These are phyloP conservation scores for Theropithecus gelada DNA, from an alignment of 2,113 vertebrate genomes.

Conservation along the genomic window DNA sequence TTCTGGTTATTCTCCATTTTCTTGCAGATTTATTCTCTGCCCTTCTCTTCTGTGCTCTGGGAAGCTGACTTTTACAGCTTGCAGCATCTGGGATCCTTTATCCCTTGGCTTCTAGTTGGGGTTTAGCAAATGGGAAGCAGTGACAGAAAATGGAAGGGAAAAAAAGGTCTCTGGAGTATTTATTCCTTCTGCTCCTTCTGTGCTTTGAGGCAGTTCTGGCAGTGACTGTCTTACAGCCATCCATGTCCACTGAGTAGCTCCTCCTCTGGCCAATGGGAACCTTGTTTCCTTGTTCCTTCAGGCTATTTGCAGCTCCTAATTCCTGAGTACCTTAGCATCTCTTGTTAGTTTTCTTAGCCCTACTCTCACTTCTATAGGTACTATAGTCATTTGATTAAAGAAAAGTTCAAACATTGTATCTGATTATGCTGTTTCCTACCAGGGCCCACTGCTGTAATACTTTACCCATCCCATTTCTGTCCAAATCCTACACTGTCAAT, in stretches of 20 bases:
- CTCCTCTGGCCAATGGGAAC: neutral
- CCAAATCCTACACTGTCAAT: neutral
- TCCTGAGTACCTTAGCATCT: neutral
- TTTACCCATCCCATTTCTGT: neutral
- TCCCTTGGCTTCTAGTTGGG: neutral
- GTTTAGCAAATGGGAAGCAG: neutral
- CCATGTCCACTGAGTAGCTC: neutral
- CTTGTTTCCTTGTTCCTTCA: neutral
- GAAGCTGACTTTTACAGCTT: neutral
- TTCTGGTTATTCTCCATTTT: constrained; percentile 31
- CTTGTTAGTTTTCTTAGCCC: constrained; percentile 13
- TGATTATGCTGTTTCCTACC: neutral
- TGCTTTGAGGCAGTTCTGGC: neutral
- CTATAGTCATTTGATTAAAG: neutral
- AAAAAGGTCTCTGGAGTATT: neutral
- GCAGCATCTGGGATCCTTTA: neutral
- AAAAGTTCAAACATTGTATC: neutral
- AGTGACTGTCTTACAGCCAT: neutral
- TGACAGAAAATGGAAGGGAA: neutral
- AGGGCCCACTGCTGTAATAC: neutral
- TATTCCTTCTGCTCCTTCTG: neutral
- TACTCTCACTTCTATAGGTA: neutral
- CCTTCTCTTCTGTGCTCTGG: neutral
- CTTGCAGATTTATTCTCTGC: neutral
- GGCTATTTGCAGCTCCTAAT: neutral